Evolutionary conservation across 1,140 invertebrate genomes (phyloP).

Genomic region (Atopsyche davidsoni): DNA sequence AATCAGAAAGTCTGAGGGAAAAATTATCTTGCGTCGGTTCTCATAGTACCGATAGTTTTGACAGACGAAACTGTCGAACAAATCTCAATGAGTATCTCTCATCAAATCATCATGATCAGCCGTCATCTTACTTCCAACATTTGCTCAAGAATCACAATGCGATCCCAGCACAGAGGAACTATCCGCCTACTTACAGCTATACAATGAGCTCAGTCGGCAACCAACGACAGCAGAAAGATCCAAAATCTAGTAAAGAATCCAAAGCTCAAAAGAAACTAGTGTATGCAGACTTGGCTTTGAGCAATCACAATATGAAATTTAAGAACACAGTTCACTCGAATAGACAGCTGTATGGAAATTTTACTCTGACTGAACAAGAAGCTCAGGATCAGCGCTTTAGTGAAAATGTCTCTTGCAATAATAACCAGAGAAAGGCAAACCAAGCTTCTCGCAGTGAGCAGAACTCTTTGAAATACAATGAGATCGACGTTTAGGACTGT

Average conservation of each 20-base stretch:
- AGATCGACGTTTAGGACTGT: slow-evolving; percentile 65
- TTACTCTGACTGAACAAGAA: slow-evolving; percentile 38
- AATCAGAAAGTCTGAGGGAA: slow-evolving; percentile 45
- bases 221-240: slow-evolving; percentile 27
- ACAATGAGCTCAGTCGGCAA: slow-evolving; percentile 34
- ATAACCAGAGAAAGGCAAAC: slow-evolving; percentile 38
- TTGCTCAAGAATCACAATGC: slow-evolving; percentile 46
- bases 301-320: slow-evolving; percentile 51
- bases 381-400: slow-evolving; percentile 35
- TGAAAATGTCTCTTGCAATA: slow-evolving; percentile 35
- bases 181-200: slow-evolving; percentile 37
- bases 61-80: slow-evolving; percentile 47
- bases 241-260: slow-evolving; percentile 28
- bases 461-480: slow-evolving; percentile 71
- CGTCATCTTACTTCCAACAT: slow-evolving; percentile 42
- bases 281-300: slow-evolving; percentile 48
- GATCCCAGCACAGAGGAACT: slow-evolving; percentile 41
- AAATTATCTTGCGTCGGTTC: slow-evolving; percentile 46
- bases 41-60: slow-evolving; percentile 38
- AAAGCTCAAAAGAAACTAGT: slow-evolving; percentile 45
- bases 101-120: slow-evolving; percentile 12
- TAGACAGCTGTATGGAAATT: slow-evolving; percentile 48
- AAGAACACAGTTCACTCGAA: slow-evolving; percentile 52
- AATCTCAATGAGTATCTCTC: slow-evolving; percentile 43
- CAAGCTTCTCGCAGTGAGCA: slow-evolving; percentile 46